Evolutionary conservation across 2,113 vertebrate genomes (phyloP).

Genomic region (Rhinogobius similis): DNA sequence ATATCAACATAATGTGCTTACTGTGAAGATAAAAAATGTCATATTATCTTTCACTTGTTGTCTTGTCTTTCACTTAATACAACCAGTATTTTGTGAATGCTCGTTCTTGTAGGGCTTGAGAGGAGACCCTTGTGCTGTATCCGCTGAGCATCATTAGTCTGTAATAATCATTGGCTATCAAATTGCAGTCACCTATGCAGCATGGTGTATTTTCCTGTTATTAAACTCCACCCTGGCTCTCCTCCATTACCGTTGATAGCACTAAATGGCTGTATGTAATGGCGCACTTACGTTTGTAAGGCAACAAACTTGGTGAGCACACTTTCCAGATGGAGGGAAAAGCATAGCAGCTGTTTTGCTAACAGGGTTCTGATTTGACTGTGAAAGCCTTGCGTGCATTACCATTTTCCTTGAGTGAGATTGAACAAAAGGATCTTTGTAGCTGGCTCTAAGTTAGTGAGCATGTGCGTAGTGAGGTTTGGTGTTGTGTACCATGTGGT

Average conservation of each 20-base stretch:
- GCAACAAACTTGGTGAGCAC: constrained; percentile 45
- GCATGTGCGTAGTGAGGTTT: constrained; percentile 26
- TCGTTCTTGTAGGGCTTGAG: constrained; percentile 11
- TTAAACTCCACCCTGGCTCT: constrained; percentile 60
- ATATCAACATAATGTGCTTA: too few relatives aligned
- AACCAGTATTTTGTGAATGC: constrained; percentile 25
- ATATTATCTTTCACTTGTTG: neutral
- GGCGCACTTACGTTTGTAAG: constrained; percentile 37
- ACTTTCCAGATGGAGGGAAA: constrained; percentile 73
- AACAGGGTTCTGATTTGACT: constrained; percentile 55
- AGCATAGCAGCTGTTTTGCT: constrained; percentile 45
- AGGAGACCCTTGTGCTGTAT: constrained; percentile 40
- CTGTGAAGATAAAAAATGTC: neutral
- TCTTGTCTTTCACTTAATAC: too few relatives aligned
- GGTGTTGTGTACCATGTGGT: constrained; percentile 60
- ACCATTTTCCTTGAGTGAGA: constrained; percentile 64
- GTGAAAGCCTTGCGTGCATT: constrained; percentile 61
- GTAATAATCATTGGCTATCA: constrained; percentile 52
- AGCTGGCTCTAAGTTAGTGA: constrained; percentile 52
- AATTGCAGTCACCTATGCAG: constrained; percentile 58
- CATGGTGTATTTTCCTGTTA: constrained; percentile 37
- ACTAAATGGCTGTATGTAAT: constrained; percentile 61
- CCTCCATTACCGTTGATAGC: constrained; percentile 52
- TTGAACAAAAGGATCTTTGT: constrained; percentile 78
- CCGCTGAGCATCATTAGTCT: constrained; percentile 49